Conservation (phyloP, 2,888 invertebrate species). For the Schizotus pectinicornis region DNA sequence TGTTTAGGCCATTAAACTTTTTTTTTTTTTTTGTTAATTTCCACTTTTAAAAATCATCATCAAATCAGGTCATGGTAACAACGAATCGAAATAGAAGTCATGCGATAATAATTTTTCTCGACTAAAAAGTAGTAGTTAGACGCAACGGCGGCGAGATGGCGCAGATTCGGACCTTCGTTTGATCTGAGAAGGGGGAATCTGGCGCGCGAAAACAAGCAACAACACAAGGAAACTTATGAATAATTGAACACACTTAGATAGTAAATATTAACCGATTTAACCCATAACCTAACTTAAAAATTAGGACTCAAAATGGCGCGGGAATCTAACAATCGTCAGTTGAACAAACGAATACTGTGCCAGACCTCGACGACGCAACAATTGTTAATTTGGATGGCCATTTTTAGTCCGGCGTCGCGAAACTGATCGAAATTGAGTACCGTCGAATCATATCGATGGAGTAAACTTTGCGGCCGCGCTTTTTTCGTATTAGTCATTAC, state of each 20-base stretch:
- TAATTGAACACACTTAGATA: constrained; percentile 41
- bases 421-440: constrained; percentile 13
- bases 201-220: constrained; percentile 13
- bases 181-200: no score
- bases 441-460: constrained; percentile 9
- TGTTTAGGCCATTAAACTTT: constrained; percentile 56
- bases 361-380: not conserved
- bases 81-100: constrained; percentile 2
- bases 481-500: constrained; percentile 36
- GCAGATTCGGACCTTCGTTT: no score
- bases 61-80: constrained; percentile 44
- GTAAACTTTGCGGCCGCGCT: constrained; percentile 28
- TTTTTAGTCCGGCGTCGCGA: constrained; percentile 5
- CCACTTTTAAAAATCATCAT: constrained; percentile 16
- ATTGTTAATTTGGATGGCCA: constrained; percentile 3
- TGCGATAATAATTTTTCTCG: not conserved
- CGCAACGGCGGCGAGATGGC: constrained; percentile 1
- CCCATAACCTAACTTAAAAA: constrained; percentile 37
- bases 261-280: constrained; percentile 33
- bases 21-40: no score
- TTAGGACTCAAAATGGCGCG: constrained; percentile 8
- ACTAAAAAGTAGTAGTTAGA: constrained; percentile 5
- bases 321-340: not conserved
- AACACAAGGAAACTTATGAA: constrained; percentile 34
- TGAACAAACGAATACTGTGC: no score